Evolutionary conservation across 92 coral and sea anemone genomes (phyloP), one percentile per base, ranked within the genome.

Genomic region (Parazoanthus atlanticus): DNA sequence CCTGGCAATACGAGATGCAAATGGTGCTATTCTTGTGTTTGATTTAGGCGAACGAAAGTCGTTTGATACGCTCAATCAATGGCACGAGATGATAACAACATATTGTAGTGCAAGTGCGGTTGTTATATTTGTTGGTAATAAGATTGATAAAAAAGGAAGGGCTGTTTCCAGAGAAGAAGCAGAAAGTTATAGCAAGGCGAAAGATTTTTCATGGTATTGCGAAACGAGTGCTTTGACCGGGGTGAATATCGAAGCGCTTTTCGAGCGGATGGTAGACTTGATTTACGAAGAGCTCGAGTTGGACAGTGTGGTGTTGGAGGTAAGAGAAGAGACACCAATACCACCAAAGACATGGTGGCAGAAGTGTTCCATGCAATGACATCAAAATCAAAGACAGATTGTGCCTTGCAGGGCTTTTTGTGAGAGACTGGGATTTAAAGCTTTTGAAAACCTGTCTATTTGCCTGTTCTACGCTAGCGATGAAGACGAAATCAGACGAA

Each of bases 191-290:
- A 82, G 43, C 23, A 28, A 30, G 21, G 25, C 28, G 41, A 81
- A 81, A 31, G 47, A 30, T 4, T 4, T 82, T 17, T 29, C 86
- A 21, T 28, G 76, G 54, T 82, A 82, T 70, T 25, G 21, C 26
- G 86, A 82, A 28, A 82, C 86, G 6, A 82, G 86, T 30, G 86
- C 86, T 0, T 28, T 10, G 17, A 40, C 77, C 6, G 64, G 86
- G 11, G 23, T 4, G 8, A 82, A 82, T 28, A 69, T 82, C 33
- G 76, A 82, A 26, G 58, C 32, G 38, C 56, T 82, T 40, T 82
- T 82, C 38, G 76, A 82, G 34, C 66, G 30, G 23, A 67, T 82
- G 61, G 86, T 67, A n/a, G 77, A 82, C 17, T n/a, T 82, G 77
- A 67, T 82, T 28, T 40, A 38, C 36, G 86, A 82, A 3, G 28